Evolutionary conservation across 37 sponge, comb jelly and placozoan genomes (phyloP).

Genomic region (Cladorhizidae sp.): DNA sequence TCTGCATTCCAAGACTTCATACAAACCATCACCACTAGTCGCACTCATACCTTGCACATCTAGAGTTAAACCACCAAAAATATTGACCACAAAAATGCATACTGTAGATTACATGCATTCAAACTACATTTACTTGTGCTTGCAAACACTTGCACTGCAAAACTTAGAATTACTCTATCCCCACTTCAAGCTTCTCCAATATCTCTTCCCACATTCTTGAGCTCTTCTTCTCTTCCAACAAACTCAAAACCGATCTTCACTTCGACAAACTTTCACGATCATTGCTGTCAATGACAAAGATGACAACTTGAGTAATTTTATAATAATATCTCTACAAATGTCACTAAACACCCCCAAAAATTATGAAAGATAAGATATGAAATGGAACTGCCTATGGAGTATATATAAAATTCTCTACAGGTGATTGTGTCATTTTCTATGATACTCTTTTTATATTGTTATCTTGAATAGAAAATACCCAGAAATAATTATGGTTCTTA

Average conservation of each 20-base stretch:
- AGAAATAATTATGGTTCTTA: too few relatives aligned
- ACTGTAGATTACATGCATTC: too few relatives aligned
- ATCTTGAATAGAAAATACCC: too few relatives aligned
- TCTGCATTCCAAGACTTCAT: conserved; percentile 71
- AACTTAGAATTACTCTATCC: conserved; percentile 24
- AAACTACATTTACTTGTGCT: too few relatives aligned
- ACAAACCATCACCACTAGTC: conserved; percentile 76
- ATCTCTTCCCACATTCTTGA: conserved; percentile 59
- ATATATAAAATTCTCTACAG: too few relatives aligned
- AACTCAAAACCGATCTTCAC: conserved; percentile 40
- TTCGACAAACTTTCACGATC: conserved; percentile 81
- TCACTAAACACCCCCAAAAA: too few relatives aligned
- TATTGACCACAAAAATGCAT: too few relatives aligned
- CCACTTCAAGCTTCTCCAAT: conserved; percentile 54
- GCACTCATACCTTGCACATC: conserved; percentile 79
- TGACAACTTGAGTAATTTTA: conserved; percentile 73
- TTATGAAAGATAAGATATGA: too few relatives aligned
- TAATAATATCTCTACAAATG: conserved; percentile 87
- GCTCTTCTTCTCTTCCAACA: conserved; percentile 73
- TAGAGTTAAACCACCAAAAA: neutral
- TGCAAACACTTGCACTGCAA: too few relatives aligned
- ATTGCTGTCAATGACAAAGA: conserved; percentile 91
- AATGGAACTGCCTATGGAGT: too few relatives aligned
- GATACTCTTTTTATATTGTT: too few relatives aligned
- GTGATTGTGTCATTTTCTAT: too few relatives aligned